Evolutionary conservation across 2,113 vertebrate genomes (phyloP).

Genomic region (Dinomys branickii): DNA sequence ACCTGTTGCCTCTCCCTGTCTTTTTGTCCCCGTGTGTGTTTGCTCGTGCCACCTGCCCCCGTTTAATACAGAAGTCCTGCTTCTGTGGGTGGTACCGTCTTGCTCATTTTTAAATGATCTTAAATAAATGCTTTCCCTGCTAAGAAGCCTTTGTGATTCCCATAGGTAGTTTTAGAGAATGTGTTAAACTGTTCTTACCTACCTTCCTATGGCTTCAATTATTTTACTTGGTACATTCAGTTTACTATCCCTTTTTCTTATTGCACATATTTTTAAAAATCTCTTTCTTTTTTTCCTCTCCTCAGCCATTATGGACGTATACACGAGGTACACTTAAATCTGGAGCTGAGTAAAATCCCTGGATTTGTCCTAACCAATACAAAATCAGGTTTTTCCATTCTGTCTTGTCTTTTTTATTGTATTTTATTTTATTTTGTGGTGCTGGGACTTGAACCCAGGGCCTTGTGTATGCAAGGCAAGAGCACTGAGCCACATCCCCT

Average conservation of each 20-base stretch:
- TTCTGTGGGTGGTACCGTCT: background rate
- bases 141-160: slow-evolving; percentile 32
- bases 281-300: background rate
- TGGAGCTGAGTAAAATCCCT: slow-evolving; percentile 24
- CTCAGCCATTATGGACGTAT: background rate
- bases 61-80: background rate
- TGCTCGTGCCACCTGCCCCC: background rate
- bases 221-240: background rate
- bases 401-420: background rate
- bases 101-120: background rate
- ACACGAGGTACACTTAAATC: background rate
- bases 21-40: background rate
- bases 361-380: background rate
- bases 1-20: background rate
- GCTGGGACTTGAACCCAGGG: too few species aligned
- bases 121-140: slow-evolving; percentile 15
- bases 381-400: slow-evolving; percentile 3
- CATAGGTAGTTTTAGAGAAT: background rate
- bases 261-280: background rate
- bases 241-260: background rate
- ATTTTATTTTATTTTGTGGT: too few species aligned
- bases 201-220: background rate
- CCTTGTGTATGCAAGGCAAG: too few species aligned
- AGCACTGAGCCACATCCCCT: too few species aligned
- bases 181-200: background rate